These are phyloP conservation scores for Spondyliosoma cantharus DNA, from an alignment of 2,797 vertebrate genomes.

Conservation along the genomic window DNA sequence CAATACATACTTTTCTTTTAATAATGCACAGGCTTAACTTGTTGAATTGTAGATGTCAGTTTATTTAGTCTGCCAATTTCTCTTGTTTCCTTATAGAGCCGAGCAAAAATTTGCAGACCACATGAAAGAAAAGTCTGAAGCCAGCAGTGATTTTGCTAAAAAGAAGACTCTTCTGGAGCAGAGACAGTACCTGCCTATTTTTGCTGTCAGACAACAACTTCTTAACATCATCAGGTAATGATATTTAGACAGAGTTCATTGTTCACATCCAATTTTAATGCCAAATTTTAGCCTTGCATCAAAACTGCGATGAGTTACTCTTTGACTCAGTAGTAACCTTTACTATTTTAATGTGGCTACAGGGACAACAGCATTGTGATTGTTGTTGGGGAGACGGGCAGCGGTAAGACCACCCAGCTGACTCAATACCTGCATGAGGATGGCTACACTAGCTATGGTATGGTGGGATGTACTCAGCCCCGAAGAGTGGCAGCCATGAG, in stretches of 20 bases:
- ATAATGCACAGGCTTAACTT: background rate
- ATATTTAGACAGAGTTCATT: background rate
- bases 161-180: slow-evolving; percentile 96
- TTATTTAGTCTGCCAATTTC: too few species aligned
- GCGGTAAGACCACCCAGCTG: slow-evolving; percentile 98
- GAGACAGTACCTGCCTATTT: slow-evolving; percentile 97
- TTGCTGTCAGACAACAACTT: slow-evolving; percentile 96
- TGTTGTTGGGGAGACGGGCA: slow-evolving; percentile 98
- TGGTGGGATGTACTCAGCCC: slow-evolving; percentile 98
- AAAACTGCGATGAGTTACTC: background rate
- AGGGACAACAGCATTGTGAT: slow-evolving; percentile 99
- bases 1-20: slow-evolving; percentile 4
- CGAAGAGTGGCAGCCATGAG: slow-evolving; percentile 98
- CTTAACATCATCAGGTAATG: slow-evolving; percentile 95
- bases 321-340: too few species aligned
- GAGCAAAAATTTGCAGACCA: slow-evolving; percentile 99
- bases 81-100: slow-evolving; percentile 80
- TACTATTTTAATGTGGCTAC: background rate
- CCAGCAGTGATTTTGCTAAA: slow-evolving; percentile 97
- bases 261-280: background rate
- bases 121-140: slow-evolving; percentile 95
- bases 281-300: background rate
- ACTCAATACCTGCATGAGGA: slow-evolving; percentile 99
- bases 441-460: slow-evolving; percentile 96
- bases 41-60: background rate